Conservation (phyloP, 2,888 invertebrate species). For the Syrista parreyssii region DNA sequence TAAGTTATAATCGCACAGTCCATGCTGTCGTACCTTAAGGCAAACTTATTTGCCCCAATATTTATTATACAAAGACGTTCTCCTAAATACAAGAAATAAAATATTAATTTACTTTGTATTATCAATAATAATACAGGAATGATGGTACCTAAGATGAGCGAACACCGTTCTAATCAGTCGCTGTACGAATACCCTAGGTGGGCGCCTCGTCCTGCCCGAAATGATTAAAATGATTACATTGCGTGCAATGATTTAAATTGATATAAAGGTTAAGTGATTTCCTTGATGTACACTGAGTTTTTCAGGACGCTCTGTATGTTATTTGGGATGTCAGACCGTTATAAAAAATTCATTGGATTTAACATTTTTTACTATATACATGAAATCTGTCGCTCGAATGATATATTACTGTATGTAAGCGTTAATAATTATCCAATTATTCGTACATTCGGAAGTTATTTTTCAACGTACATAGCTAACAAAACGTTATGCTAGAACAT, state of each 20-base stretch:
- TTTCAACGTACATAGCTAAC: not conserved
- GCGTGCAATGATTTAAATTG: slow-evolving; percentile 15
- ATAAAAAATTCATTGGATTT: not conserved
- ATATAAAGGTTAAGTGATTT: slow-evolving; percentile 16
- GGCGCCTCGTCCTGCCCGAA: slow-evolving; percentile 45
- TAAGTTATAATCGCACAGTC: not conserved
- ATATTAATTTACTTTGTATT: slow-evolving; percentile 48
- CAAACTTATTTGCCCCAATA: not conserved
- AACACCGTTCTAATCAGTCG: slow-evolving; percentile 38
- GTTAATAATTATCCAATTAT: not conserved
- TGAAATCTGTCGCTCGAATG: not conserved
- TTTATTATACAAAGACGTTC: slow-evolving; percentile 46
- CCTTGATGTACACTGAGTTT: slow-evolving; percentile 13
- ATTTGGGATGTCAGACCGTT: not conserved
- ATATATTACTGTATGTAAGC: not conserved
- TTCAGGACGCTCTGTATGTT: slow-evolving; percentile 7
- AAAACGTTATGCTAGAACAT: not conserved
- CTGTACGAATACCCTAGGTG: slow-evolving; percentile 45
- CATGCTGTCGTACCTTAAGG: not conserved
- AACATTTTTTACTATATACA: not conserved
- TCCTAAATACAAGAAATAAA: slow-evolving; percentile 49
- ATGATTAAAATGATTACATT: slow-evolving; percentile 20
- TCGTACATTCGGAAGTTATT: not conserved
- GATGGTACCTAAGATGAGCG: slow-evolving; percentile 49
- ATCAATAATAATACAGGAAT: slow-evolving; percentile 56